Percentiles rank a stretch among this genome's conserved stretches.
Conservation (phyloP, 2,113 vertebrate genomes). For the Xenus cinereus region DNA sequence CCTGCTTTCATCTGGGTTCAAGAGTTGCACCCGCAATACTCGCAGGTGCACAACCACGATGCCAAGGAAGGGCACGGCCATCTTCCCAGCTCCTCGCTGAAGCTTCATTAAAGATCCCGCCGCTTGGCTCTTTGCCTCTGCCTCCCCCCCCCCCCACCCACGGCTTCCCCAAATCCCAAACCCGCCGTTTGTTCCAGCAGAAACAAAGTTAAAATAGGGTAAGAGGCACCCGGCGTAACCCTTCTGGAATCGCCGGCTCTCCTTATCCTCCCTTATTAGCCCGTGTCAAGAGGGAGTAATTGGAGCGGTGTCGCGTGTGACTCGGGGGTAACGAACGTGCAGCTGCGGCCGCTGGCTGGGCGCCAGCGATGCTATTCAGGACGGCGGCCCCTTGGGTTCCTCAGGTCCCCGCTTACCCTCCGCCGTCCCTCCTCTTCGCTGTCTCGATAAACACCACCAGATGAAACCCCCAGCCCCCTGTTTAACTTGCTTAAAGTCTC, state of each 20-base stretch:
- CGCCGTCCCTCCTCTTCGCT: neutral
- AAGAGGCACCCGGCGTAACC: neutral
- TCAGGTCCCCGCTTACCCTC: neutral
- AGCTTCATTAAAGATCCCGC: neutral
- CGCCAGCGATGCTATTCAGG: neutral
- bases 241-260: neutral
- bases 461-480: neutral
- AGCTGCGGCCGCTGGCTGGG: conserved; percentile 20
- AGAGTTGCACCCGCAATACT: neutral
- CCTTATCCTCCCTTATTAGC: conserved; percentile 29
- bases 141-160: neutral
- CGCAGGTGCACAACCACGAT: neutral
- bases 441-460: neutral
- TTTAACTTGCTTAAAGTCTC: neutral
- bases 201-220: neutral
- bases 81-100: neutral
- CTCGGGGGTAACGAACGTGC: neutral
- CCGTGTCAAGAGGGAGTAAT: conserved; percentile 45
- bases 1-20: neutral
- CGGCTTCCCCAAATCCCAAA: neutral
- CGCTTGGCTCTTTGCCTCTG: neutral
- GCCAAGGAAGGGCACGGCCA: neutral
- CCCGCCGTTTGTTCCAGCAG: neutral
- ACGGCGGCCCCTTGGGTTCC: neutral
- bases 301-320: neutral